phyloP scores from a whole-genome alignment of 1,140 invertebrate genomes.

The Lerema accius region DNA sequence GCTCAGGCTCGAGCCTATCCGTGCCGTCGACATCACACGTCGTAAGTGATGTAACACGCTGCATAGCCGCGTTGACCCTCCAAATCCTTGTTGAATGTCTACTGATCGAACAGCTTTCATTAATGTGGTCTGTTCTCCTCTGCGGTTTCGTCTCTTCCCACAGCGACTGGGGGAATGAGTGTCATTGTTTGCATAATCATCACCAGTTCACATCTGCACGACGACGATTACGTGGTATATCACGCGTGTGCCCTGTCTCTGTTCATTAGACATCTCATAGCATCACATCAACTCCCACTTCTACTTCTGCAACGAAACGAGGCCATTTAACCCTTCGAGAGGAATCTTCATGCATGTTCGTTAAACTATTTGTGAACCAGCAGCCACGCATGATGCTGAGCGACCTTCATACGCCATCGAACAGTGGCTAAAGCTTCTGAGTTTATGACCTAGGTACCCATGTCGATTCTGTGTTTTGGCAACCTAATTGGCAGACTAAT shows the following conservation, averaged over 20 bases:
- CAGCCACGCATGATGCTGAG: conserved; percentile 63
- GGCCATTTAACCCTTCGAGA: conserved; percentile 46
- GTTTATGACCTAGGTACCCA: conserved; percentile 32
- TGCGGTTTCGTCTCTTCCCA: conserved; percentile 67
- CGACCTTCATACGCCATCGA: conserved; percentile 44
- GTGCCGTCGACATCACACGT: conserved; percentile 87
- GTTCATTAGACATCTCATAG: conserved; percentile 64
- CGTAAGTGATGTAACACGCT: conserved; percentile 81
- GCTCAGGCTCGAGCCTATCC: conserved; percentile 89
- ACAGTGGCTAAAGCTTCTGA: conserved; percentile 27
- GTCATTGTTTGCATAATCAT: conserved; percentile 66
- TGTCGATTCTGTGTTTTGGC: conserved; percentile 42
- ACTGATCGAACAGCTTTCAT: conserved; percentile 63
- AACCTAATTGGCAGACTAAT: conserved; percentile 42
- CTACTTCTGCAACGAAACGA: conserved; percentile 50
- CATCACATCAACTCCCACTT: conserved; percentile 63
- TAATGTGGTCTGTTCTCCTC: conserved; percentile 69
- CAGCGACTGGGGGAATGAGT: conserved; percentile 67
- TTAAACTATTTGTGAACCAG: conserved; percentile 51
- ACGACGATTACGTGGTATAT: conserved; percentile 52
- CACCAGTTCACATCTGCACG: conserved; percentile 70
- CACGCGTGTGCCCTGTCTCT: conserved; percentile 52
- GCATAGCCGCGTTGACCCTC: conserved; percentile 55
- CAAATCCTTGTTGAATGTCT: conserved; percentile 65
- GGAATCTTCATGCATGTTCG: conserved; percentile 58